A percentile compares a stretch with the other conserved stretches of the same genome.
These are phyloP conservation scores for Lemur catta DNA, from an alignment of 2,797 vertebrate species.

Conservation along the genomic window DNA sequence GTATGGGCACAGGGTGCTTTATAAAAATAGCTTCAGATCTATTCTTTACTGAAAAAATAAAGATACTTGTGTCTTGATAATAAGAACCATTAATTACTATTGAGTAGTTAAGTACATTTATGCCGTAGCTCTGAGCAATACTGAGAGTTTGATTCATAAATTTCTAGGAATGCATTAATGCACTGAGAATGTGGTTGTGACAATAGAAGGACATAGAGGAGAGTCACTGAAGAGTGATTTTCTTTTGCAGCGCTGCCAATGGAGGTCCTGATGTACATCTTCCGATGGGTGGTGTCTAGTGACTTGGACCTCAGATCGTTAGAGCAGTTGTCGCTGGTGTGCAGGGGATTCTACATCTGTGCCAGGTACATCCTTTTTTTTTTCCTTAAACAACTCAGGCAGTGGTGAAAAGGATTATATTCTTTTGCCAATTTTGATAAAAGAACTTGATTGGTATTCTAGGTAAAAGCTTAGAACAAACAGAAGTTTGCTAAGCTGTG, in stretches of 20 bases:
- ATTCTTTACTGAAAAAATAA: not conserved
- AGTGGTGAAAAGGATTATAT: not conserved
- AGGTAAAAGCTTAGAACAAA: slow-evolving; percentile 24
- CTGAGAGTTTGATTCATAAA: not conserved
- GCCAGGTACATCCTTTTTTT: slow-evolving; percentile 88
- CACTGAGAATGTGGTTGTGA: not conserved
- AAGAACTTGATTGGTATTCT: not conserved
- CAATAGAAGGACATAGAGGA: not conserved
- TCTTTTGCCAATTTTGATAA: not conserved
- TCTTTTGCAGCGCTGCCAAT: slow-evolving; percentile 89
- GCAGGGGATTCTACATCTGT: slow-evolving; percentile 98
- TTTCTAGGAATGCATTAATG: not conserved
- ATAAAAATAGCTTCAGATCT: slow-evolving; percentile 12
- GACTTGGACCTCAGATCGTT: slow-evolving; percentile 96
- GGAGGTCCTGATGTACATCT: slow-evolving; percentile 98
- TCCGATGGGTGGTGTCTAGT: slow-evolving; percentile 98
- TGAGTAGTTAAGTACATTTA: not conserved
- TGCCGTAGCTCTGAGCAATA: not conserved
- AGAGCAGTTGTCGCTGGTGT: slow-evolving; percentile 96
- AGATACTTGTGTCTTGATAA: not conserved
- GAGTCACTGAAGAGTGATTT: not conserved
- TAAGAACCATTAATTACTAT: not conserved
- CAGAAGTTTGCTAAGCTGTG: not conserved
- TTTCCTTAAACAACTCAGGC: not conserved
- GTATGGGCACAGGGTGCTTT: not conserved